A percentile compares a stretch with the other conserved stretches of the same genome.
These are phyloP conservation scores for Drosophila fulvimacula DNA, from an alignment of 2,888 invertebrate genomes.

Conservation along the genomic window DNA sequence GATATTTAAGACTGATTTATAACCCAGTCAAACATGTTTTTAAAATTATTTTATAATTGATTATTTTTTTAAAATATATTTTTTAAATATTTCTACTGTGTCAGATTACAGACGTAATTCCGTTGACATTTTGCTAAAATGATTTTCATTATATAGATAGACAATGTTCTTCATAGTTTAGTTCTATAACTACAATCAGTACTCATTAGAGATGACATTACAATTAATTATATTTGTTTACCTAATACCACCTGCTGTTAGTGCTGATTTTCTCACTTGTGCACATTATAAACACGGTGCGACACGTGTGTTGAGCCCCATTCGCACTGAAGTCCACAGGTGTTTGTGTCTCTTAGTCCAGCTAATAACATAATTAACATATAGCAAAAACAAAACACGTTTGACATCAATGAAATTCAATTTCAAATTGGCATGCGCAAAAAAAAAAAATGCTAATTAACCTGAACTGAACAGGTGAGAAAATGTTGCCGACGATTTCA, in stretches of 20 bases:
- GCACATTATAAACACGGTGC: not conserved
- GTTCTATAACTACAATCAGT: not conserved
- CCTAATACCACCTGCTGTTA: not conserved
- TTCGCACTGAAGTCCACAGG: conserved; percentile 7
- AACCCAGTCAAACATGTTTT: not conserved
- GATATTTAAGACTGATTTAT: conserved; percentile 7
- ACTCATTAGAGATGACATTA: conserved; percentile 22
- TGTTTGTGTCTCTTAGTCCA: conserved; percentile 2
- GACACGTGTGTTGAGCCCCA: conserved; percentile 32
- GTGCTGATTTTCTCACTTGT: not conserved
- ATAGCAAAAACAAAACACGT: conserved; percentile 64
- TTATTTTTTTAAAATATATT: not conserved
- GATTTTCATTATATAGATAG: not conserved
- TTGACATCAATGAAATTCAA: conserved; percentile 66
- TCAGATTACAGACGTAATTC: not conserved
- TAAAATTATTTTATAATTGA: not conserved
- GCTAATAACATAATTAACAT: conserved; percentile 64
- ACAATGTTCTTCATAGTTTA: not conserved
- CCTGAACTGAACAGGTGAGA: not conserved
- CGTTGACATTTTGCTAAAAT: conserved; percentile 1
- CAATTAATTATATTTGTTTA: not conserved
- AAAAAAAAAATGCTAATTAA: conserved; percentile 25
- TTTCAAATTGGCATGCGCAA: conserved; percentile 45
- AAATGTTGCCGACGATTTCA: not conserved
- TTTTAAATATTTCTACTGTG: too few species aligned